Evolutionary conservation across 2,888 invertebrate genomes (phyloP), one percentile per base, ranked within the genome.

Genomic region (Dendrolimus pini): DNA sequence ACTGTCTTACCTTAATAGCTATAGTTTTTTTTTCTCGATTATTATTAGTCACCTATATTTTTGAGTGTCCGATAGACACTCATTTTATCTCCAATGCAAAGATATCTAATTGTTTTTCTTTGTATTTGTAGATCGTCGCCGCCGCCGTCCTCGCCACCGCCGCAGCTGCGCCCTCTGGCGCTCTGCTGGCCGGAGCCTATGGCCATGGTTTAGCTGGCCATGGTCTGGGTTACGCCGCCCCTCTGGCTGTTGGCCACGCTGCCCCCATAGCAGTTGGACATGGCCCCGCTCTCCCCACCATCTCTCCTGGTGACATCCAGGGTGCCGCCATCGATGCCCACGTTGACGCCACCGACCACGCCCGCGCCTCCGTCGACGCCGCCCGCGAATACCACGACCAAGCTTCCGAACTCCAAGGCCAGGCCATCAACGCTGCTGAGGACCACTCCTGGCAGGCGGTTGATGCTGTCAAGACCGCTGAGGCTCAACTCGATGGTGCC

Each of bases 61-160:
- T 30, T 30, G 30, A 30, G 30, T 30, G 6, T 30, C 6, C 30
- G 30, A 30, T 30, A 3, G 30, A 30, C 3, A 30, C 3, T 6
- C 6, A 30, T 30, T 30, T 30, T 6, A 30, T 30, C 30, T 3
- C 30, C 30, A 6, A 30, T 30, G 30, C 30, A 30, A n/a, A 30
- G 6, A 6, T 6, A 30, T 30, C 62, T 64, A 68, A 68, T 67
- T 61, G 58, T 66, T 69, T 69, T 77, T 72, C 66, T 69, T 77
- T 47, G 47, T 47, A 10, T 47, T 80, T 77, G 55, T 86, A 93
- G 92, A 92, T 92, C 85, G 91, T 91, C 74, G 84, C 92, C 83
- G 85, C 87, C 79, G 89, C 92, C 84, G 80, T 92, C 80, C 77
- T 80, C 75, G 80, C 80, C 81, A 84, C 82, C 82, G 86, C 85